phyloP scores from a whole-genome alignment of 2,797 vertebrate genomes.

The Alauda arvensis region DNA sequence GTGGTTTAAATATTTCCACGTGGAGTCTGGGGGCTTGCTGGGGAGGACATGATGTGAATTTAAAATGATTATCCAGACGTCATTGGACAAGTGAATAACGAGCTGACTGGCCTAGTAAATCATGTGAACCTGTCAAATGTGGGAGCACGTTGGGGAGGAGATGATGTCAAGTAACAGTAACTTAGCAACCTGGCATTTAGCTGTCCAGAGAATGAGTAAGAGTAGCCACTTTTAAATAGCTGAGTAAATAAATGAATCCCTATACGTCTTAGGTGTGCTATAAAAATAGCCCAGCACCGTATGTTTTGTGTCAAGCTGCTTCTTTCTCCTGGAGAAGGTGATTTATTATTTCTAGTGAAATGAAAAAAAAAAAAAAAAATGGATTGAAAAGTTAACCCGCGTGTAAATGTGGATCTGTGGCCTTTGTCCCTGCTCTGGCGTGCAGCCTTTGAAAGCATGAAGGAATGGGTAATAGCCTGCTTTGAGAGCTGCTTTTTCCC shows the following conservation, averaged over 20 bases:
- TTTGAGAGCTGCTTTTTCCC: background rate
- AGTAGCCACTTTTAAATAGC: constrained; percentile 71
- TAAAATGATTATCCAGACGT: constrained; percentile 72
- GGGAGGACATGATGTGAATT: constrained; percentile 74
- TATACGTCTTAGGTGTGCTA: constrained; percentile 62
- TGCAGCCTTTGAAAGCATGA: constrained; percentile 40
- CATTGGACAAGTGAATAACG: constrained; percentile 72
- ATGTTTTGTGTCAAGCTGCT: constrained; percentile 64
- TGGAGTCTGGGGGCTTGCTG: constrained; percentile 59
- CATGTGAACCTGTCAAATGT: constrained; percentile 77
- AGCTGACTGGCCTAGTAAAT: constrained; percentile 73
- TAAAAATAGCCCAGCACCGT: constrained; percentile 62
- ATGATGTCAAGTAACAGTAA: constrained; percentile 86
- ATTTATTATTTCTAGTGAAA: constrained; percentile 69
- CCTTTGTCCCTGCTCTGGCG: constrained; percentile 39
- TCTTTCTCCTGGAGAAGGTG: constrained; percentile 60
- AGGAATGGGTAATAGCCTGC: constrained; percentile 29
- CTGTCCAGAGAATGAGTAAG: constrained; percentile 71
- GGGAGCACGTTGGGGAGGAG: constrained; percentile 73
- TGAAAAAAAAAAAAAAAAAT: constrained; percentile 54
- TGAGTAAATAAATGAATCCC: constrained; percentile 68
- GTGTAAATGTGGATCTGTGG: constrained; percentile 55
- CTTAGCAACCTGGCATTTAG: constrained; percentile 81
- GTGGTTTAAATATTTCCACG: constrained; percentile 70
- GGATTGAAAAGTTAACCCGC: constrained; percentile 63